Conservation (phyloP, 2,888 invertebrate genomes). For the Tenthredo amoena region DNA sequence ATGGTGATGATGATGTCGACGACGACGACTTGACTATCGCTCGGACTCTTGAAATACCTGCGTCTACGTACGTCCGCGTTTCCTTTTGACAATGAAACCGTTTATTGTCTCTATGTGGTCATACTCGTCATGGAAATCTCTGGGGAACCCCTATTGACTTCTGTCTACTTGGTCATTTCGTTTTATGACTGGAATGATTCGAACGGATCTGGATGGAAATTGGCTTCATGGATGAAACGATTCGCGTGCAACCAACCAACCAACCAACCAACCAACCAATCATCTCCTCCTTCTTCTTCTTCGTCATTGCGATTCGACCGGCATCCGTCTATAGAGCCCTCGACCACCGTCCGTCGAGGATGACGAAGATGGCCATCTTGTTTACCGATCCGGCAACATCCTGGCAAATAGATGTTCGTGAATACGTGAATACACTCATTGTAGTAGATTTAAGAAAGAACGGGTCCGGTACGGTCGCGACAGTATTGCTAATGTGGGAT, state of each 20-base stretch:
- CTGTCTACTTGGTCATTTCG: constrained; percentile 11
- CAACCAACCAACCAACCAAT: not conserved
- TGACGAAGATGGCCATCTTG: constrained; percentile 99
- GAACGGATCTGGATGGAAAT: not conserved
- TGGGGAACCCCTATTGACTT: constrained; percentile 15
- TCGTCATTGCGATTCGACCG: constrained; percentile 27
- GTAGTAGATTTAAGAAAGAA: constrained; percentile 74
- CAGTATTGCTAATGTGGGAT: constrained; percentile 40
- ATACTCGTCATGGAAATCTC: constrained; percentile 55
- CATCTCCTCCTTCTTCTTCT: not conserved
- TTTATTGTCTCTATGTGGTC: constrained; percentile 55
- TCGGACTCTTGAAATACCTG: constrained; percentile 45
- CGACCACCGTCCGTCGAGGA: constrained; percentile 97
- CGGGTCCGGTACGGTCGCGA: constrained; percentile 46
- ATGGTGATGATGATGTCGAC: constrained; percentile 50
- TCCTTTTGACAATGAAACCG: constrained; percentile 61
- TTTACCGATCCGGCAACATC: constrained; percentile 99
- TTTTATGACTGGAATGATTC: not conserved
- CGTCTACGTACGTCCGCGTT: constrained; percentile 59
- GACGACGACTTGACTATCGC: constrained; percentile 39
- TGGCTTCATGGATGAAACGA: constrained; percentile 6
- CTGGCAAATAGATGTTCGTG: constrained; percentile 99
- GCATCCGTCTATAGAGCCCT: constrained; percentile 85
- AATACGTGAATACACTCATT: constrained; percentile 83
- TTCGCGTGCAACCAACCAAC: not conserved